phyloP scores from a whole-genome alignment of 2,888 invertebrate species.

The Tipula vernalis region DNA sequence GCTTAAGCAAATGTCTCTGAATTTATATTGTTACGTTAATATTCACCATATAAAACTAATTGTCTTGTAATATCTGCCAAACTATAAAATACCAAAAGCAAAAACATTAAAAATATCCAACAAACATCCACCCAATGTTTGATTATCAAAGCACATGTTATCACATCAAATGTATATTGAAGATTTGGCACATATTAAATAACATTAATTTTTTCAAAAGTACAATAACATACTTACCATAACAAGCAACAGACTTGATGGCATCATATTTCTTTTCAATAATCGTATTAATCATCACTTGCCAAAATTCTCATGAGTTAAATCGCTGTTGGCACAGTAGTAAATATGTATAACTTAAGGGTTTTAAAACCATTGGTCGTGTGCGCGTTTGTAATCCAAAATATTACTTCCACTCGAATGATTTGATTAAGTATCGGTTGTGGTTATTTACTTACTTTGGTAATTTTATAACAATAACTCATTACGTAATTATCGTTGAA shows the following conservation, averaged over 20 bases:
- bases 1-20: too few species aligned
- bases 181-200: too few species aligned
- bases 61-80: too few species aligned
- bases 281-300: neutral
- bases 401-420: neutral
- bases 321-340: neutral
- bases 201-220: too few species aligned
- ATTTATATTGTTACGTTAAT: too few species aligned
- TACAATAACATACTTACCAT: neutral
- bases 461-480: neutral
- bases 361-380: neutral
- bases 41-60: too few species aligned
- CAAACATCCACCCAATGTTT: too few species aligned
- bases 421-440: neutral
- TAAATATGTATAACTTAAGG: neutral
- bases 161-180: too few species aligned
- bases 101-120: too few species aligned
- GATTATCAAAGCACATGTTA: too few species aligned
- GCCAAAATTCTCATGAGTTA: neutral
- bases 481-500: neutral
- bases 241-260: neutral
- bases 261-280: neutral
- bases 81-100: too few species aligned
- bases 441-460: neutral
- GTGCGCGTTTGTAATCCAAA: neutral